phyloP scores from a whole-genome alignment of 2,888 invertebrate species.

The Mesopsocus fuscifrons region DNA sequence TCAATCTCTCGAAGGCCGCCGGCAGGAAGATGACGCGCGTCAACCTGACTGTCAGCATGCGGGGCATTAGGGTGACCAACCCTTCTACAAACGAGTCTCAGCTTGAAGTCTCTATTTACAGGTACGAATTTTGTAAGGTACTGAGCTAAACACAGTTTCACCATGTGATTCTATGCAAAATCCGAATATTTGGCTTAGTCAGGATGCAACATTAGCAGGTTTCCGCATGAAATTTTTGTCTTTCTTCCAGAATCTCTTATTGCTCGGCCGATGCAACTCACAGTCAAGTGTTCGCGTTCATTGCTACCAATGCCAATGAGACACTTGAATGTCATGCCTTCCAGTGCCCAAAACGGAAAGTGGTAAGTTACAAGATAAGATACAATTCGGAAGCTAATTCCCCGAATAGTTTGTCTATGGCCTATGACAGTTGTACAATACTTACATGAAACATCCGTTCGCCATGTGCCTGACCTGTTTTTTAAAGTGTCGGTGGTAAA shows the following conservation, averaged over 20 bases:
- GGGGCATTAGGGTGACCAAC: constrained; percentile 59
- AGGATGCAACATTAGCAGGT: too few species aligned
- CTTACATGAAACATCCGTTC: too few species aligned
- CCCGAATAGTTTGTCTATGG: too few species aligned
- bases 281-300: constrained; percentile 72
- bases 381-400: too few species aligned
- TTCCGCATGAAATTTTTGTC: too few species aligned
- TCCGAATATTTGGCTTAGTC: too few species aligned
- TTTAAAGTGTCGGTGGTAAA: too few species aligned
- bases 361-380: too few species aligned
- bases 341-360: constrained; percentile 60
- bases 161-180: too few species aligned
- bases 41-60: constrained; percentile 49
- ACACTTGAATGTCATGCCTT: constrained; percentile 75
- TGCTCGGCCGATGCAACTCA: constrained; percentile 75
- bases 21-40: constrained; percentile 40
- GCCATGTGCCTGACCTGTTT: too few species aligned
- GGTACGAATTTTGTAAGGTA: too few species aligned
- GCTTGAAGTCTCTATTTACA: constrained; percentile 67
- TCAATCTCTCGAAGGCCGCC: constrained; percentile 38
- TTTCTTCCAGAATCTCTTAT: constrained; percentile 59
- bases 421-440: too few species aligned
- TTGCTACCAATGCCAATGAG: constrained; percentile 49
- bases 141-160: not conserved
- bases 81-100: constrained; percentile 46